Base-by-base conservation (phyloP, 2,797 vertebrate species). In the Lutjanus campechanus region DNA sequence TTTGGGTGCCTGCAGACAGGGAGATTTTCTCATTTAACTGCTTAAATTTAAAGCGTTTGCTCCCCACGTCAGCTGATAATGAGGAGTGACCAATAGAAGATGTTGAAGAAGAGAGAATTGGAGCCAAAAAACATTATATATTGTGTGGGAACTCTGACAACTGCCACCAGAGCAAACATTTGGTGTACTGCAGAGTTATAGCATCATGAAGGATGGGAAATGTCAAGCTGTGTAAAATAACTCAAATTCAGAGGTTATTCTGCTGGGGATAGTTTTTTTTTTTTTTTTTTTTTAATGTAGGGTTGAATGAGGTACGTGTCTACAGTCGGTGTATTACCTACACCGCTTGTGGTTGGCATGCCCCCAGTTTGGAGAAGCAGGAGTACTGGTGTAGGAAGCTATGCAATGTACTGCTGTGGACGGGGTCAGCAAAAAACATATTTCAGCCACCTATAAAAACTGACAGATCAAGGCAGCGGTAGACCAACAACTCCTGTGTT, bases 71-170 rank as follows among this genome's bases (percentile, higher is more conserved):
- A 22, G n/a, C 41, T 53, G 50, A 69, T 68, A 6, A 1, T 25
- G 11, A 61, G 58, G 25, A 25, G 16, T 0, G 54, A 64, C 73
- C 73, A 80, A 68, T 73, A n/a, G 46, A 53, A 55, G 5, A 43
- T 11, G 19, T 9, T 11, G 46, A 66, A 49, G 51, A 73, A 25
- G 36, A 61, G 40, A 8, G 12, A 59, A 20, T 7, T 7, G 46
- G n/a, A 56, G 36, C 49, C 70, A 76, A 25, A 20, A 62, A 67
- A 36, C 29, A 36, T 36, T 5, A 36, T 36, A 50, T 56, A 17
- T 11, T 1, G n/a, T 22, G 47, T 70, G 79, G 76, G 68, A 82
- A 82, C 46, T 20, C 47, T 17, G 67, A 40, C 54, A 68, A 67
- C 55, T 54, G 50, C 12, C 1, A 25, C 65, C 36, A 49, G 40